Evolutionary conservation across 2,888 invertebrate genomes (phyloP), one percentile per base, ranked within the genome.

Genomic region (Gastrophysa polygoni): DNA sequence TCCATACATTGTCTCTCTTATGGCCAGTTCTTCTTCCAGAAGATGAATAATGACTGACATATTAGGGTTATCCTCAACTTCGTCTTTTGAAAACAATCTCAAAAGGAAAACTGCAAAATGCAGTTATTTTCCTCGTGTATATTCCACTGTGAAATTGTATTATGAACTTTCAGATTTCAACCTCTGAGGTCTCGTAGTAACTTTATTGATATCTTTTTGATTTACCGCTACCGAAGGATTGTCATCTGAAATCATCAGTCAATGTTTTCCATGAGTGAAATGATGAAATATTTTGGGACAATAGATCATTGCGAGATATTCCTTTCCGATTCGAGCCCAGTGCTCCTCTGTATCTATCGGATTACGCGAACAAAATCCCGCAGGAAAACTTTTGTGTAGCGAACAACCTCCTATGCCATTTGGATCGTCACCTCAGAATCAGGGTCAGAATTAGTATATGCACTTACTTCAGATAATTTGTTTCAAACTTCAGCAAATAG

Each of bases 321-420:
- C 32, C 10, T 51, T 51, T 32, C 32, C 51, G 17, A 51, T 51
- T 32, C 32, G 51, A 32, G 51, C 51, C 64, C 72, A 78, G 8
- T 62, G 70, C 14, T 32, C 18, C 57, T 71, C 69, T 17, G 63
- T 71, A 20, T 69, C 70, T 8, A 71, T 71, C 14, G 74, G 60
- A 20, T 66, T 69, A 32, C 72, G 62, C 0, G 75, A 76, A 21
- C 71, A 71, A 68, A 69, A 76, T 0, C 68, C 70, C 3, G 69
- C 63, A 38, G 71, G 71, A 47, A 63, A 28, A 1, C 64, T 67
- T 8, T 67, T 24, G 57, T 71, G 72, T 44, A 69, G 44, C 8
- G 71, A 46, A 48, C 65, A 64, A 0, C 58, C 68, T 11, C 71
- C 69, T 47, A 71, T 38, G 11, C 68, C 71, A 52, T 38, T 60